Evolutionary conservation across 2,888 invertebrate genomes (phyloP).

Genomic region (Hermaeophaga mercurialis): DNA sequence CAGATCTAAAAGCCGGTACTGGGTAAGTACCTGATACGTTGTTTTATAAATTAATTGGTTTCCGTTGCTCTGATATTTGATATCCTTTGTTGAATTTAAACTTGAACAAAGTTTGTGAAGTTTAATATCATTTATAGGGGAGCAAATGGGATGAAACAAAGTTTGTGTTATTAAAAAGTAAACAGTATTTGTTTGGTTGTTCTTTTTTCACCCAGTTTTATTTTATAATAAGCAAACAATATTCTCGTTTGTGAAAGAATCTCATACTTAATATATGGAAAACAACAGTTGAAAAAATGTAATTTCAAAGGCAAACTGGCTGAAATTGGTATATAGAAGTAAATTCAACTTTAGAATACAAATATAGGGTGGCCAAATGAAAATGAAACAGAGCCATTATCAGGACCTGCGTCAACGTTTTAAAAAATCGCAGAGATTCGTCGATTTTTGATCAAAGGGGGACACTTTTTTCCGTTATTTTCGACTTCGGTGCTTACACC

Average conservation of each 20-base stretch:
- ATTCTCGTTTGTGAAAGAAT: background rate
- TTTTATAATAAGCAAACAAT: background rate
- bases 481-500: too few species aligned
- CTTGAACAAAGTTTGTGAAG: conserved; percentile 10
- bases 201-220: conserved; percentile 1
- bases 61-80: conserved; percentile 10
- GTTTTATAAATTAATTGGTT: conserved; percentile 12
- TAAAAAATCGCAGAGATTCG: too few species aligned
- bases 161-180: conserved; percentile 11
- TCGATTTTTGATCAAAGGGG: too few species aligned
- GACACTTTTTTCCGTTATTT: too few species aligned
- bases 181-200: conserved; percentile 1
- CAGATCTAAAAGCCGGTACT: background rate
- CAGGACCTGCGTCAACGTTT: too few species aligned
- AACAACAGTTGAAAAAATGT: too few species aligned
- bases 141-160: conserved; percentile 8
- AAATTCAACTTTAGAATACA: too few species aligned
- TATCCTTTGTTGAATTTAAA: conserved; percentile 16
- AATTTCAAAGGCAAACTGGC: too few species aligned
- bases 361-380: too few species aligned
- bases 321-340: too few species aligned
- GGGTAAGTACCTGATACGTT: conserved; percentile 4
- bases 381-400: too few species aligned
- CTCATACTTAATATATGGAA: too few species aligned
- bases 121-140: conserved; percentile 4